Percentiles rank a stretch among this genome's conserved stretches.
Evolutionary conservation across 2,888 invertebrate genomes (phyloP).

Genomic region (Branchellion lobata): DNA sequence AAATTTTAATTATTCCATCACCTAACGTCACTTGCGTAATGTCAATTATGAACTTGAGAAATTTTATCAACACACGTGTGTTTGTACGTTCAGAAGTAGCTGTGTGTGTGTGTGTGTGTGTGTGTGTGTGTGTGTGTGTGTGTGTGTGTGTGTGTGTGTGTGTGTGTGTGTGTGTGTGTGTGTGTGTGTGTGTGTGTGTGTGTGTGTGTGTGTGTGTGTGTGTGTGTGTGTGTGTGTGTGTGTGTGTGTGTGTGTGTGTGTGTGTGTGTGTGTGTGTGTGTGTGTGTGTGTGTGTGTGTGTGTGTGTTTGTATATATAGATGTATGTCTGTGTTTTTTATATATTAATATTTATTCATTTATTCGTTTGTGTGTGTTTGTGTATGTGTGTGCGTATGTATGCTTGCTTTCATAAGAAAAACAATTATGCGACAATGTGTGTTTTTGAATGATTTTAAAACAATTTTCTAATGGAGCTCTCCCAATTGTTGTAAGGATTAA

Average conservation of each 20-base stretch:
- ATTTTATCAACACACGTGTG: too few species aligned
- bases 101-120: too few species aligned
- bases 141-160: conserved; percentile 13
- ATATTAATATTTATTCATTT: neutral
- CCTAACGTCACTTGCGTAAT: too few species aligned
- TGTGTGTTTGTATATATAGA: neutral
- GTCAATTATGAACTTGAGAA: too few species aligned
- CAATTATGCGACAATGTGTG: too few species aligned
- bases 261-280: conserved; percentile 16
- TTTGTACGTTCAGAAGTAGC: too few species aligned
- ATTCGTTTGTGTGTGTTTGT: neutral
- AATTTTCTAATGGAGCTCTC: neutral
- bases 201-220: conserved; percentile 5
- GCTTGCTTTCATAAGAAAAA: neutral
- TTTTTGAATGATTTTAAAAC: neutral
- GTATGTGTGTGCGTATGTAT: neutral
- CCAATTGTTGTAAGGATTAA: too few species aligned
- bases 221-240: neutral
- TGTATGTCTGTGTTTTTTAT: neutral
- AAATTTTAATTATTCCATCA: too few species aligned
- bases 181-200: conserved; percentile 9
- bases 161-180: conserved; percentile 22
- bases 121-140: neutral
- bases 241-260: conserved; percentile 17
- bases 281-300: conserved; percentile 29